Percentiles rank a stretch among this genome's conserved stretches.
phyloP scores from a whole-genome alignment of 1,140 invertebrate species.

The Drosophila orena region DNA sequence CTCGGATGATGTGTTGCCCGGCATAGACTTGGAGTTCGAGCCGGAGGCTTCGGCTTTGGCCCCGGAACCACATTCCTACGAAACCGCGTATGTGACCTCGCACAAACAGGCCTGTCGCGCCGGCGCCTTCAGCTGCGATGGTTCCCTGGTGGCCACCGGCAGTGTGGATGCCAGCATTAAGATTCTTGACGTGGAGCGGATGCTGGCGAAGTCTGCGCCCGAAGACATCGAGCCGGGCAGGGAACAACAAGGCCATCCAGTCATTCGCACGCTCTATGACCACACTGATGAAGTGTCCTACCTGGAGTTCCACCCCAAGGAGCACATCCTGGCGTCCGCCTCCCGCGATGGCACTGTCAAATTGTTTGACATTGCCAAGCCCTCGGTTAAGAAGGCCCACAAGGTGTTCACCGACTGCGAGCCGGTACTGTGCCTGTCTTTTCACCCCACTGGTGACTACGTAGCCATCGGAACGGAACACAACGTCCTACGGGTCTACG shows the following conservation, averaged over 20 bases:
- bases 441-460: constrained; percentile 98
- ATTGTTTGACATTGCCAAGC: constrained; percentile 99
- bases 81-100: constrained; percentile 99
- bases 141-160: constrained; percentile 98
- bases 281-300: constrained; percentile 99
- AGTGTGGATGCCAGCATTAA: constrained; percentile 99
- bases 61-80: constrained; percentile 97
- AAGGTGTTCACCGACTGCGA: constrained; percentile 97
- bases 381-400: constrained; percentile 98
- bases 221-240: constrained; percentile 92
- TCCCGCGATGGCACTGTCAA: constrained; percentile 97
- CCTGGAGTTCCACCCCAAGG: constrained; percentile 97
- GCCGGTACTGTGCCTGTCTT: constrained; percentile 94
- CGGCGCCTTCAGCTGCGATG: constrained; percentile 97
- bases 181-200: constrained; percentile 98
- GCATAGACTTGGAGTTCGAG: constrained; percentile 97
- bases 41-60: constrained; percentile 95
- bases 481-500: constrained; percentile 95
- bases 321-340: constrained; percentile 96
- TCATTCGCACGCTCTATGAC: constrained; percentile 99
- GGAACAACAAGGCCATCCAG: constrained; percentile 97
- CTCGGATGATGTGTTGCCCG: constrained; percentile 91
- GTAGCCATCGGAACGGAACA: constrained; percentile 97
- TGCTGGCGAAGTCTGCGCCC: constrained; percentile 97
- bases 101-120: constrained; percentile 98